phyloP scores from a whole-genome alignment of 2,888 invertebrate species.

The Nemoura dubitans region DNA sequence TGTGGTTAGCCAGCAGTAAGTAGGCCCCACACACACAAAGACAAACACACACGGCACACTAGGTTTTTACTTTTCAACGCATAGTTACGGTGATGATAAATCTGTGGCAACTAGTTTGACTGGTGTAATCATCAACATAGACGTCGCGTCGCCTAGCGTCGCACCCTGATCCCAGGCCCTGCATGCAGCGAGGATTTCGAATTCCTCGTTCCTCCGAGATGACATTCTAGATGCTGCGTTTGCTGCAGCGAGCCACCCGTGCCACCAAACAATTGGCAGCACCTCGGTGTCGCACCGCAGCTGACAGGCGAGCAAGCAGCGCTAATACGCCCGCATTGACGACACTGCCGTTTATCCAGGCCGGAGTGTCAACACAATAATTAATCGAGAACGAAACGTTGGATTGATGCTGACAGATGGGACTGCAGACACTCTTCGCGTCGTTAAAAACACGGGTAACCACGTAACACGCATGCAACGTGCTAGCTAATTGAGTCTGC shows the following conservation, averaged over 20 bases:
- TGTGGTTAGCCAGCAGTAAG: background rate
- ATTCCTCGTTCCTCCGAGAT: background rate
- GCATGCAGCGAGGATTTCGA: background rate
- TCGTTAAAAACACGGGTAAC: background rate
- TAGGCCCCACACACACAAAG: conserved; percentile 12
- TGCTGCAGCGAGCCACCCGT: background rate
- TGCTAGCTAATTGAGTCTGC: background rate
- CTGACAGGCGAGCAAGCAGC: background rate
- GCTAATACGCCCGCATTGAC: background rate
- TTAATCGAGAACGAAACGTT: background rate
- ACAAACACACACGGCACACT: too few relatives aligned
- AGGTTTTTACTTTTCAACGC: background rate
- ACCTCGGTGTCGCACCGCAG: background rate
- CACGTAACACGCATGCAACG: background rate
- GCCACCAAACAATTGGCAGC: background rate
- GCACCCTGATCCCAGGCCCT: background rate
- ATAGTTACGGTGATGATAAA: background rate
- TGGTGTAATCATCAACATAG: background rate
- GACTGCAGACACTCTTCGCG: background rate
- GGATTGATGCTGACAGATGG: background rate
- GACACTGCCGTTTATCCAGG: background rate
- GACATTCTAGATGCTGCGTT: background rate
- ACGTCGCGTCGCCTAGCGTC: background rate
- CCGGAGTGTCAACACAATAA: background rate
- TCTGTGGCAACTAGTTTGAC: conserved; percentile 1